Base-by-base conservation (phyloP, 2,888 invertebrate genomes). In the Pantelozetes paolii region DNA sequence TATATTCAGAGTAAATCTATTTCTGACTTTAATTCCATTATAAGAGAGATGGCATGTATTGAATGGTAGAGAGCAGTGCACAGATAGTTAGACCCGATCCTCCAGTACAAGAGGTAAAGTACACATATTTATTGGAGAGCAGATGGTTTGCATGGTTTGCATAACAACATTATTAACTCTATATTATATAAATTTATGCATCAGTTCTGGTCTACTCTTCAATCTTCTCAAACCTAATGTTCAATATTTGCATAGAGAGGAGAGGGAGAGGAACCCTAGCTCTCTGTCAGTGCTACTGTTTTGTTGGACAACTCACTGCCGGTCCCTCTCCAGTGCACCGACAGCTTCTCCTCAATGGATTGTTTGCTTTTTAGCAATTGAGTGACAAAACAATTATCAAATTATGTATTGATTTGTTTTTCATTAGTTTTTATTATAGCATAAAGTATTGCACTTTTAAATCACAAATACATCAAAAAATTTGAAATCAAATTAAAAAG, bases 81-180 rank as follows among this genome's bases (percentile, higher is more conserved):
- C 20, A 64, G 62, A 9, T 20, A 54, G 48, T n/a, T 48, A 15
- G 8, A 23, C 23, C 26, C 1, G n/a, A 54, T 20, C 3, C 54
- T n/a, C 15, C 11, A 9, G n/a, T 45, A 69, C 45, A 69, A 69
- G 69, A 69, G 69, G 69, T 69, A 42, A 26, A 13, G 69, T 36
- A 67, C 45, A 69, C 45, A 69, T 28, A 69, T 45, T 45, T 45
- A 45, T 42, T 42, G 40, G 45, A 45, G 69, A 69, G 42, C 69
- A 69, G 69, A 69, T 69, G 69, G 69, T 69, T 42, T 69, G 69
- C 69, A 69, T 69, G 69, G 69, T 69, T 42, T 69, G 69, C 69
- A 69, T 69, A 64, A 69, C 69, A 69, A 69, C 69, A 69, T 69
- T 69, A 69, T 69, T 69, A 69, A 69, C 69, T 69, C 69, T 69